Evolutionary conservation across 2,113 vertebrate genomes (phyloP).

Genomic region (Neomonachus schauinslandi): DNA sequence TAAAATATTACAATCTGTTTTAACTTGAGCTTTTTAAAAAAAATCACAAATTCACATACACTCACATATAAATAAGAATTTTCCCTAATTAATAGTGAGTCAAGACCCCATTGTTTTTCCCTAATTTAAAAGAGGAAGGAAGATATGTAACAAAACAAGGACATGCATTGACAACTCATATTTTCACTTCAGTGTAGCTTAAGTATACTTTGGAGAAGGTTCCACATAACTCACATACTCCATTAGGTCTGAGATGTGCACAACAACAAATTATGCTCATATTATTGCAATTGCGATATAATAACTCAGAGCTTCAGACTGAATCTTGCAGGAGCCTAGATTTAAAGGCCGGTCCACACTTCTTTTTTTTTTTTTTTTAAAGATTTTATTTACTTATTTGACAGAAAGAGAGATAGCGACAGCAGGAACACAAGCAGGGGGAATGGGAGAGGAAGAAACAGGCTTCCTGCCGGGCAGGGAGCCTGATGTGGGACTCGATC

Average conservation of each 20-base stretch:
- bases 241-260: background rate
- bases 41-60: slow-evolving; percentile 20
- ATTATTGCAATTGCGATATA: background rate
- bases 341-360: background rate
- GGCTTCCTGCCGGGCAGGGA: no score
- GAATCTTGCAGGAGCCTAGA: background rate
- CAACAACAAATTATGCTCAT: background rate
- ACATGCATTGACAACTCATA: background rate
- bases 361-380: background rate
- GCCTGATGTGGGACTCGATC: no score
- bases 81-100: background rate
- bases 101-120: background rate
- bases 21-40: background rate
- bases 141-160: background rate
- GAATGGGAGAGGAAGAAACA: no score
- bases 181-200: background rate
- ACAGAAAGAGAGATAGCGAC: no score
- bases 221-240: background rate
- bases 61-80: background rate
- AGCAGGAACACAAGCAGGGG: no score
- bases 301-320: background rate
- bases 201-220: background rate
- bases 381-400: no score
- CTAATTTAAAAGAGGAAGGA: background rate
- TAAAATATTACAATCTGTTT: background rate